Conservation (phyloP, 2,113 vertebrate species). For the Nothocercus julius region DNA sequence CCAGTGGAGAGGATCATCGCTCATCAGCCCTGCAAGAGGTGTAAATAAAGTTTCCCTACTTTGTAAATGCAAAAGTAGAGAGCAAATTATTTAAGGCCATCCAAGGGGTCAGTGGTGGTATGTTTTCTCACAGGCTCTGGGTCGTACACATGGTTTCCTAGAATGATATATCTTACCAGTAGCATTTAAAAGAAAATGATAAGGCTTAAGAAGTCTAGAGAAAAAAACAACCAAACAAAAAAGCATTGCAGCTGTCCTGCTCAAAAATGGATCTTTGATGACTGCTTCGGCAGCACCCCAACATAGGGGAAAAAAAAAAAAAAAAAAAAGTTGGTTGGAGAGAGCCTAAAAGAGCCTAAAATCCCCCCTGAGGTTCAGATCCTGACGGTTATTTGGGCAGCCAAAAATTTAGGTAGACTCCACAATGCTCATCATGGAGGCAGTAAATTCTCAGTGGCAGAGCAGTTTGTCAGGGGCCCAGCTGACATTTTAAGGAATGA, state of each 20-base stretch:
- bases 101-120: not conserved
- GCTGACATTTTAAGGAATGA: not conserved
- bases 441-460: not conserved
- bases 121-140: not conserved
- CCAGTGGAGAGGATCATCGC: not conserved
- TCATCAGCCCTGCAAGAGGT: not conserved
- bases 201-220: not conserved
- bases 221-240: not conserved
- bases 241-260: not conserved
- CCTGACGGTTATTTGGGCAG: not conserved
- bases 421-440: not conserved
- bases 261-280: not conserved
- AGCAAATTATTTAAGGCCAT: not conserved
- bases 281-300: not conserved
- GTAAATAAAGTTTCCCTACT: not conserved
- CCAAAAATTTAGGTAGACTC: not conserved
- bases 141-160: not conserved
- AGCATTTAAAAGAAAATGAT: not conserved
- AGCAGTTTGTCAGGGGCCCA: not conserved
- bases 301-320: not conserved
- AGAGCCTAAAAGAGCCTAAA: not conserved
- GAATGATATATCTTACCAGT: not conserved
- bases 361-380: not conserved
- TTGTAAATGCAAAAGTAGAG: not conserved
- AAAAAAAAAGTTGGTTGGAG: not conserved